phyloP scores from a whole-genome alignment of 2,888 invertebrate species.

The Biston stratarius region DNA sequence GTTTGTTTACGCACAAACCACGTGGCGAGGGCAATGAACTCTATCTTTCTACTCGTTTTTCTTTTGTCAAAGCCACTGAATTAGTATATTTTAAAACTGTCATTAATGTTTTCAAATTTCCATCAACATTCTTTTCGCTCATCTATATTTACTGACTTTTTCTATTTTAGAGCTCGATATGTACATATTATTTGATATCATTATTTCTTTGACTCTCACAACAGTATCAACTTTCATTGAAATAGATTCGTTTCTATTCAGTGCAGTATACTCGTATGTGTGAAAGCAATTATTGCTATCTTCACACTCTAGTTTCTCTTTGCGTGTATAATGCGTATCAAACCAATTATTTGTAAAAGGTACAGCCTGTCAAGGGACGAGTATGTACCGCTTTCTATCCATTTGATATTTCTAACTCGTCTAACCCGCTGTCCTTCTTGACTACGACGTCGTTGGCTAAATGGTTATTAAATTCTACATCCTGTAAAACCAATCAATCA shows the following conservation, averaged over 20 bases:
- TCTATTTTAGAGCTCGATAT: not conserved
- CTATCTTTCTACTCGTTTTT: constrained; percentile 52
- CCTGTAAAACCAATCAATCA: constrained; percentile 52
- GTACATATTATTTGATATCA: not conserved
- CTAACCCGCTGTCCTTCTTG: constrained; percentile 61
- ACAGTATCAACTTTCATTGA: not conserved
- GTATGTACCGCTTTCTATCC: constrained; percentile 48
- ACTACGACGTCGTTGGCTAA: constrained; percentile 51
- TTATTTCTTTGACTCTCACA: not conserved
- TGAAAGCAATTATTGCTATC: constrained; percentile 20
- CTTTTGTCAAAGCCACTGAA: constrained; percentile 56
- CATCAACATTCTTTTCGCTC: constrained; percentile 19
- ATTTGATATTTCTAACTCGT: constrained; percentile 56
- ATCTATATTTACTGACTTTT: not conserved
- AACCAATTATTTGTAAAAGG: constrained; percentile 58
- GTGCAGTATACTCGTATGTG: not conserved
- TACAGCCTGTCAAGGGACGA: constrained; percentile 56
- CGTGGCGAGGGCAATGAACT: constrained; percentile 76
- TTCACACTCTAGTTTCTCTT: constrained; percentile 38
- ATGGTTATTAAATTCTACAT: constrained; percentile 49
- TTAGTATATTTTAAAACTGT: constrained; percentile 49
- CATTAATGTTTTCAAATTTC: constrained; percentile 34
- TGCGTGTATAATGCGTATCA: constrained; percentile 45
- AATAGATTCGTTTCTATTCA: not conserved
- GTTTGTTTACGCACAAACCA: constrained; percentile 77